Evolutionary conservation across 1,140 invertebrate genomes (phyloP).

Genomic region (Spodoptera frugiperda): DNA sequence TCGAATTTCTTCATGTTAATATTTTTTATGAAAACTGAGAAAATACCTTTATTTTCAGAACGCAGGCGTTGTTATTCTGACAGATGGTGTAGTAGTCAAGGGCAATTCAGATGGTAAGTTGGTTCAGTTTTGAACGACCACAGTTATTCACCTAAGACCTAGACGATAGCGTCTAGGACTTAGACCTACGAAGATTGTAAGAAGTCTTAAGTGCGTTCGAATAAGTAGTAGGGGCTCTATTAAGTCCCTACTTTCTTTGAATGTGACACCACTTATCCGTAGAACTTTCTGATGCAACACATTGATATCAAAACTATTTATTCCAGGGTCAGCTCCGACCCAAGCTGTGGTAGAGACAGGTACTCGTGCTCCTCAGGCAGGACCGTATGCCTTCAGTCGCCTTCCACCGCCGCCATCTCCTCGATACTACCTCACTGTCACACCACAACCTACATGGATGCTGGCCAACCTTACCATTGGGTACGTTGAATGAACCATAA

Average conservation of each 20-base stretch:
- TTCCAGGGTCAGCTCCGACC: slow-evolving; percentile 4
- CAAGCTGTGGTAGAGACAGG: slow-evolving; percentile 82
- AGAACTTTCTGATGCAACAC: too few relatives aligned
- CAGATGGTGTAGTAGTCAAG: slow-evolving; percentile 87
- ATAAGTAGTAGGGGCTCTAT: too few relatives aligned
- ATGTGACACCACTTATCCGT: too few relatives aligned
- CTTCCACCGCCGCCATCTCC: slow-evolving; percentile 93
- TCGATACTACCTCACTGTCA: slow-evolving; percentile 91
- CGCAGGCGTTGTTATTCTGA: slow-evolving; percentile 92
- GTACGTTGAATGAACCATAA: slow-evolving; percentile 75
- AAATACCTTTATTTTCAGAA: slow-evolving; percentile 87
- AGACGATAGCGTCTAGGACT: too few relatives aligned
- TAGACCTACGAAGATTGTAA: too few relatives aligned
- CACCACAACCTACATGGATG: slow-evolving; percentile 93
- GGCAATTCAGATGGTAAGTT: slow-evolving; percentile 58
- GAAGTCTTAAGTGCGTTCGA: too few relatives aligned
- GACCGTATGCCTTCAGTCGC: slow-evolving; percentile 96
- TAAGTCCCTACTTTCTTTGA: too few relatives aligned
- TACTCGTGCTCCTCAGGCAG: slow-evolving; percentile 93
- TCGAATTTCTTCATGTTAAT: neutral
- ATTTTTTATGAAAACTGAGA: slow-evolving; percentile 54
- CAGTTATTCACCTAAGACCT: neutral
- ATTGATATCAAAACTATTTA: neutral
- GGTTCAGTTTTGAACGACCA: neutral
- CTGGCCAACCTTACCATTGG: slow-evolving; percentile 93